Percentiles rank a stretch among this genome's conserved stretches.
Evolutionary conservation across 2,888 invertebrate genomes (phyloP).

Genomic region (Cosmorhoe ocellata): DNA sequence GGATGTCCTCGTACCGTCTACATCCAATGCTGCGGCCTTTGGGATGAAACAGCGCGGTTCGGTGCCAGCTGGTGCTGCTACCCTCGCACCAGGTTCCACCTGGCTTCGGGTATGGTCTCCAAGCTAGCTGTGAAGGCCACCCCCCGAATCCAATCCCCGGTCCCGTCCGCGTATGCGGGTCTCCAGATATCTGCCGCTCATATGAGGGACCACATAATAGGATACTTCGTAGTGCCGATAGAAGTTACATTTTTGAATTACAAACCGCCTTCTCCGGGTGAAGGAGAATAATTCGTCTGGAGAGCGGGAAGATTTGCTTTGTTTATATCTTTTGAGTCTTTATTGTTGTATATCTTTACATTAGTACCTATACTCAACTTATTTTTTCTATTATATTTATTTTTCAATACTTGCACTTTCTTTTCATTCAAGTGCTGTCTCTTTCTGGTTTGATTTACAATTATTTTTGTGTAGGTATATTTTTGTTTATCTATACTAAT

Average conservation of each 20-base stretch:
- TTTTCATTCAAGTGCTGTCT: too few species aligned
- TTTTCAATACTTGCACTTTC: too few species aligned
- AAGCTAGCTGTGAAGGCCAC: slow-evolving; percentile 48
- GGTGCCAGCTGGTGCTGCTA: slow-evolving; percentile 59
- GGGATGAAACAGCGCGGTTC: slow-evolving; percentile 49
- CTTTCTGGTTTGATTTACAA: too few species aligned
- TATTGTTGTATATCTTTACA: too few species aligned
- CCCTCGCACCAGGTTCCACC: slow-evolving; percentile 55
- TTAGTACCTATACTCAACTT: too few species aligned
- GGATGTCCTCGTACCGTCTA: slow-evolving; percentile 50
- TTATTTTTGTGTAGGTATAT: too few species aligned
- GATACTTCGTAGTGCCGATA: slow-evolving; percentile 58
- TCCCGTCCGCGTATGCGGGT: slow-evolving; percentile 41
- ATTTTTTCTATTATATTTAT: too few species aligned
- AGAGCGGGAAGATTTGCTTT: too few species aligned
- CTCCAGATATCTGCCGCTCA: slow-evolving; percentile 60
- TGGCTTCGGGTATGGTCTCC: slow-evolving; percentile 57
- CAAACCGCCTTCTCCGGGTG: slow-evolving; percentile 23
- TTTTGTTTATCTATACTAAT: too few species aligned
- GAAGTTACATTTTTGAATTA: slow-evolving; percentile 53
- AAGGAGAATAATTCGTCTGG: slow-evolving; percentile 25
- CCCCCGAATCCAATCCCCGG: slow-evolving; percentile 46
- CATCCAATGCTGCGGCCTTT: slow-evolving; percentile 56
- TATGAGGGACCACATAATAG: slow-evolving; percentile 55
- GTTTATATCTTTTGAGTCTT: too few species aligned